A percentile compares a stretch with the other conserved stretches of the same genome.
phyloP scores from a whole-genome alignment of 92 coral and sea anemone species.

The Umimayanthus chanpuru region DNA sequence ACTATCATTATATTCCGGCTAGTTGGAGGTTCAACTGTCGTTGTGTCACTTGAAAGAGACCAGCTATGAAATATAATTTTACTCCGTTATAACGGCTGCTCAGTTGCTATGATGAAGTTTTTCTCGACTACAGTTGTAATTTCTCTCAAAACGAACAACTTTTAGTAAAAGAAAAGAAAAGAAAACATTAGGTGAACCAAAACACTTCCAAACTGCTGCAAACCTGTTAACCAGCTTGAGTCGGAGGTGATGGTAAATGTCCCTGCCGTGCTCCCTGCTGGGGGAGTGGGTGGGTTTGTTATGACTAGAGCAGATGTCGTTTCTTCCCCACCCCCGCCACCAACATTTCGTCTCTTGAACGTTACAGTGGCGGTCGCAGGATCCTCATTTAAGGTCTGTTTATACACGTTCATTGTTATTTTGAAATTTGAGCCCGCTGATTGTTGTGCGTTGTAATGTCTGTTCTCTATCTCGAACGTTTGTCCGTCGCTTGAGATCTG shows the following conservation, averaged over 20 bases:
- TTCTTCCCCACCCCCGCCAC: neutral
- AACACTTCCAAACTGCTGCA: neutral
- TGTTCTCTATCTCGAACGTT: conserved; percentile 5
- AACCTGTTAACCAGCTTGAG: no score
- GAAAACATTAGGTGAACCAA: neutral
- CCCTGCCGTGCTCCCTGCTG: neutral
- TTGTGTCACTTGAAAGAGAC: no score
- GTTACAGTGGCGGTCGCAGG: neutral
- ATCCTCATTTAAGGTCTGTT: neutral
- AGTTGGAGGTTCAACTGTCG: no score
- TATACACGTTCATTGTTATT: neutral
- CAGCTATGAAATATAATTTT: no score
- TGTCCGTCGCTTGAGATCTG: conserved; percentile 18
- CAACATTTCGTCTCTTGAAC: neutral
- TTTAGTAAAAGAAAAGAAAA: neutral
- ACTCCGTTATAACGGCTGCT: no score
- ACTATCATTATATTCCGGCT: no score
- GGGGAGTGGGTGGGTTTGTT: neutral
- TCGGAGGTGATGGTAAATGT: no score
- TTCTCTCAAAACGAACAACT: neutral
- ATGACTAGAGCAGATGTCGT: neutral
- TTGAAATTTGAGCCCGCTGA: neutral
- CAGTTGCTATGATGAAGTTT: no score
- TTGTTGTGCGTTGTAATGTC: conserved; percentile 1
- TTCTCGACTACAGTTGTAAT: no score